Evolutionary conservation across 2,888 invertebrate species (phyloP).

Genomic region (Stegophylla sp.): DNA sequence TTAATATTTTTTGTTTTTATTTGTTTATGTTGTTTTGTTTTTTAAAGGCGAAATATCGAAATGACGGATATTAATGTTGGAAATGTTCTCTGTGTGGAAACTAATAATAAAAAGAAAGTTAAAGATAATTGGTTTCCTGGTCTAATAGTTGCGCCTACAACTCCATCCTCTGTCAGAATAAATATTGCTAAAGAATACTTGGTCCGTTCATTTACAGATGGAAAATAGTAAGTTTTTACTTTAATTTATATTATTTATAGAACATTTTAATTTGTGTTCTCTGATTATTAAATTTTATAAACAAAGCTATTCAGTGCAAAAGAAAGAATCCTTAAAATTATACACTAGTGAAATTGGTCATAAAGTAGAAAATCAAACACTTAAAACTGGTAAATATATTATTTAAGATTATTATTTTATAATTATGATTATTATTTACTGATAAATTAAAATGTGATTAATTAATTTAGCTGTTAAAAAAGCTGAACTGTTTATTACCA

Average conservation of each 20-base stretch:
- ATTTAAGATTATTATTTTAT: slow-evolving; percentile 65
- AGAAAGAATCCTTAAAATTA: slow-evolving; percentile 90
- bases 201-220: slow-evolving; percentile 93
- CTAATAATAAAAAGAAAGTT: slow-evolving; percentile 77
- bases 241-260: too few species aligned
- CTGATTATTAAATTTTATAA: background rate
- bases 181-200: slow-evolving; percentile 89
- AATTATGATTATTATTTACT: background rate
- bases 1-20: too few species aligned
- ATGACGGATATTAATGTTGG: slow-evolving; percentile 76
- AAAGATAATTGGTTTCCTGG: slow-evolving; percentile 90
- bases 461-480: slow-evolving; percentile 80
- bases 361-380: slow-evolving; percentile 78
- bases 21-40: background rate
- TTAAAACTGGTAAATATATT: slow-evolving; percentile 65
- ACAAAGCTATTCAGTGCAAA: slow-evolving; percentile 82
- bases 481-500: slow-evolving; percentile 84
- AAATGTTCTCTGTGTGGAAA: slow-evolving; percentile 80
- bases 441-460: too few species aligned
- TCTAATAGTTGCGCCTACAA: slow-evolving; percentile 89
- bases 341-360: slow-evolving; percentile 76
- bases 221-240: slow-evolving; percentile 77
- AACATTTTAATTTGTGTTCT: too few species aligned
- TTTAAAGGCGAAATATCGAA: slow-evolving; percentile 60
- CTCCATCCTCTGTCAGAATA: slow-evolving; percentile 81